Evolutionary conservation across 2,888 invertebrate genomes (phyloP).

Genomic region (Athetis lepigone): DNA sequence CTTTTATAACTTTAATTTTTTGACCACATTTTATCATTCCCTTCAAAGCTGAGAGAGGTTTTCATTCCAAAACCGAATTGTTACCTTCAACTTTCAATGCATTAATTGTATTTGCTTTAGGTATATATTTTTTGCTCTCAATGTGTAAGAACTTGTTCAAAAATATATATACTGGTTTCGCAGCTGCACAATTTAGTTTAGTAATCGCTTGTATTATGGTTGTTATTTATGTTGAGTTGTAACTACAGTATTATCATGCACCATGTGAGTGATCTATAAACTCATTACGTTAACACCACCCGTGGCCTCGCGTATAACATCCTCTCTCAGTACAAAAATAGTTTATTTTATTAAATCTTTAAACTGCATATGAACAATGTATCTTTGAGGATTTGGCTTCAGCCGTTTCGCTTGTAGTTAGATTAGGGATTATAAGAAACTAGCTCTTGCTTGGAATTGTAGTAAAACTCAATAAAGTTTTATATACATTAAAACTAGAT

Average conservation of each 20-base stretch:
- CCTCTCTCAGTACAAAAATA: constrained; percentile 32
- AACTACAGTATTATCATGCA: constrained; percentile 21
- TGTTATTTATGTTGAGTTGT: constrained; percentile 1
- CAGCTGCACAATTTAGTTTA: too few relatives aligned
- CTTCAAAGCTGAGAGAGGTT: background rate
- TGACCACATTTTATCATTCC: background rate
- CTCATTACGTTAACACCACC: constrained; percentile 27
- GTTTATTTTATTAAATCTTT: constrained; percentile 16
- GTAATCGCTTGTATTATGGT: background rate
- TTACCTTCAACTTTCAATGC: too few relatives aligned
- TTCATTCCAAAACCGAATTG: too few relatives aligned
- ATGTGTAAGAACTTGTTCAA: too few relatives aligned
- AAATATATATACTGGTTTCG: background rate
- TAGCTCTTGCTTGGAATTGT: background rate
- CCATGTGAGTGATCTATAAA: constrained; percentile 33
- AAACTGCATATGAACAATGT: background rate
- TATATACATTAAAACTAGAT: background rate
- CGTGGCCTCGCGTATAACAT: constrained; percentile 23
- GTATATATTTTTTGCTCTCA: too few relatives aligned
- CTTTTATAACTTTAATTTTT: background rate
- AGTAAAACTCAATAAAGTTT: background rate
- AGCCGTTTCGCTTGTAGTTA: too few relatives aligned
- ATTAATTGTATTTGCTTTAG: too few relatives aligned
- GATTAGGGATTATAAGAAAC: background rate
- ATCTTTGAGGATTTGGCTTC: background rate